phyloP scores from a whole-genome alignment of 1,140 invertebrate genomes.

The Lamellibrachia luymesi region DNA sequence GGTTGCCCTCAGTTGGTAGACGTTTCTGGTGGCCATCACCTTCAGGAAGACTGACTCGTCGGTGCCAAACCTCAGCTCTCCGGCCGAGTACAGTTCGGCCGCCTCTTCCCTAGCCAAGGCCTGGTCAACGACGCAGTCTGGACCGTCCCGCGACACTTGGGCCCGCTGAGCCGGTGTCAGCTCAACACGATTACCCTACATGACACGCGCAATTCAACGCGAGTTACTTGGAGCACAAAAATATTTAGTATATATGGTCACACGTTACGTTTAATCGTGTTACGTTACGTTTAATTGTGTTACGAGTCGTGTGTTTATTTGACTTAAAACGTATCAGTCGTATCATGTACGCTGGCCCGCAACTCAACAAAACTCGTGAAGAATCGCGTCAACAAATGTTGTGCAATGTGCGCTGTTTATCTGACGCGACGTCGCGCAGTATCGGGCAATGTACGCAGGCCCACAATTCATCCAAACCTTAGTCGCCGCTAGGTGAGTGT shows the following conservation, averaged over 20 bases:
- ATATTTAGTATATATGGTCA: not conserved
- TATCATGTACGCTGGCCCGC: too few species aligned
- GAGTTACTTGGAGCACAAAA: too few species aligned
- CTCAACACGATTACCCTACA: slow-evolving; percentile 46
- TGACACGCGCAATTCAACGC: not conserved
- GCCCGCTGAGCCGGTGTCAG: slow-evolving; percentile 43
- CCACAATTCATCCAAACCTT: too few species aligned
- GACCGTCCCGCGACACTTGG: slow-evolving; percentile 33
- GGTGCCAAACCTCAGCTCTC: slow-evolving; percentile 66
- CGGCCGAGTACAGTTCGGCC: slow-evolving; percentile 44
- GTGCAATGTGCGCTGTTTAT: too few species aligned
- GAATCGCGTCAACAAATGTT: too few species aligned
- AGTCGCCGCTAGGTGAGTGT: too few species aligned
- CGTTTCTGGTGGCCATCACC: slow-evolving; percentile 69
- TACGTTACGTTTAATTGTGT: not conserved
- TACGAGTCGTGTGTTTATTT: too few species aligned
- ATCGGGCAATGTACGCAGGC: too few species aligned
- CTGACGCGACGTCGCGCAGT: too few species aligned
- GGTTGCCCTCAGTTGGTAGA: slow-evolving; percentile 66
- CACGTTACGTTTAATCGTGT: not conserved
- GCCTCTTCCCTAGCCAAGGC: slow-evolving; percentile 55
- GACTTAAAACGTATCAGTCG: too few species aligned
- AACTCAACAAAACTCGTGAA: too few species aligned
- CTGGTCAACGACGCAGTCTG: slow-evolving; percentile 43
- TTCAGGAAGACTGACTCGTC: slow-evolving; percentile 72